Conservation (phyloP, 2,888 invertebrate genomes). For the Cheilosia pagana region DNA sequence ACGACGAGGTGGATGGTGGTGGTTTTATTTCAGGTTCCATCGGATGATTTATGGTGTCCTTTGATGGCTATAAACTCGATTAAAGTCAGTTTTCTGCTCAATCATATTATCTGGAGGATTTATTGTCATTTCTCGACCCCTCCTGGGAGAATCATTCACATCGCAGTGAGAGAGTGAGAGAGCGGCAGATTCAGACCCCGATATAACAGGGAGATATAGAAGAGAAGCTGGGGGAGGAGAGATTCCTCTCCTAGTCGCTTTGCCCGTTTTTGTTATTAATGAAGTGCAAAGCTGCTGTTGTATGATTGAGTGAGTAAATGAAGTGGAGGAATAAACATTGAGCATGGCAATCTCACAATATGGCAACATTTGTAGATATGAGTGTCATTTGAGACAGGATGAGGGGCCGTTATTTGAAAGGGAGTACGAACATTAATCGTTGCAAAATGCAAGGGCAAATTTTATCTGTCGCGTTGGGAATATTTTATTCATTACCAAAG, state of each 20-base stretch:
- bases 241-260: slow-evolving; percentile 40
- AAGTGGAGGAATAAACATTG: slow-evolving; percentile 55
- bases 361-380: slow-evolving; percentile 70
- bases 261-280: slow-evolving; percentile 69
- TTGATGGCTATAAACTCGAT: slow-evolving; percentile 75
- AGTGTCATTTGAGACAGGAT: slow-evolving; percentile 63
- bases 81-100: slow-evolving; percentile 75
- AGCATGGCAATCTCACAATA: slow-evolving; percentile 55
- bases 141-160: slow-evolving; percentile 66
- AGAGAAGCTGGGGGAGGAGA: slow-evolving; percentile 53
- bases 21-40: slow-evolving; percentile 61
- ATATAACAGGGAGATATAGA: slow-evolving; percentile 25
- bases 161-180: slow-evolving; percentile 32
- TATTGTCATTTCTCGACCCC: slow-evolving; percentile 74
- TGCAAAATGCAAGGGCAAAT: not conserved
- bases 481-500: slow-evolving; percentile 37
- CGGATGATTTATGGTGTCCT: slow-evolving; percentile 74
- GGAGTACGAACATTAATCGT: slow-evolving; percentile 7
- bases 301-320: slow-evolving; percentile 70
- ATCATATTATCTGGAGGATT: slow-evolving; percentile 75
- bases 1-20: slow-evolving; percentile 40
- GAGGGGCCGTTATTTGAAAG: slow-evolving; percentile 25
- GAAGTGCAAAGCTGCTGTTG: slow-evolving; percentile 70
- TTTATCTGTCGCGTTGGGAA: slow-evolving; percentile 3
- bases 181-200: slow-evolving; percentile 10